Evolutionary conservation across 2,113 vertebrate species (phyloP).

Genomic region (Deroptyus accipitrinus): DNA sequence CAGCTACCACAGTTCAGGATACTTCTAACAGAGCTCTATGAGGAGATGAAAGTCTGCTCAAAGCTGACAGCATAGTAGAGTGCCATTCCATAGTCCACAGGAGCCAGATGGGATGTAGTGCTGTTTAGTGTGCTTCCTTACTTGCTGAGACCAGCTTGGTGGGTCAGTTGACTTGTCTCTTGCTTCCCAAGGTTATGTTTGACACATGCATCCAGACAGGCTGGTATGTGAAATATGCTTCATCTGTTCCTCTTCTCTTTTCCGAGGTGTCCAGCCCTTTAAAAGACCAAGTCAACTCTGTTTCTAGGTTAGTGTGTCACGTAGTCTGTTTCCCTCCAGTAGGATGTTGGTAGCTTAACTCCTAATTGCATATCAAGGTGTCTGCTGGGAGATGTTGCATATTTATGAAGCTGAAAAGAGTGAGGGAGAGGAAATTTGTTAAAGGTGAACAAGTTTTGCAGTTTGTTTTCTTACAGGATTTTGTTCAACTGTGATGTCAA

Average conservation of each 20-base stretch:
- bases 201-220: background rate
- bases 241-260: constrained; percentile 51
- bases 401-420: background rate
- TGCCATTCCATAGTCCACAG: background rate
- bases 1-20: background rate
- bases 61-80: background rate
- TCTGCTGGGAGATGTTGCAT: background rate
- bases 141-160: background rate
- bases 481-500: background rate
- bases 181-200: background rate
- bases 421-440: background rate
- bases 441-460: background rate
- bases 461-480: background rate
- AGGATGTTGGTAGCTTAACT: background rate
- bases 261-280: constrained; percentile 21
- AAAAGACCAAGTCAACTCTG: constrained; percentile 34
- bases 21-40: background rate
- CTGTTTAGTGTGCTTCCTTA: background rate
- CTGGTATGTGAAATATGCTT: background rate
- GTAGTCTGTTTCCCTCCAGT: background rate
- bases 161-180: background rate
- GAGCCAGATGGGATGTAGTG: background rate
- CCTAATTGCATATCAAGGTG: background rate
- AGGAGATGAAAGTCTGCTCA: background rate
- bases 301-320: constrained; percentile 31